phyloP scores from a whole-genome alignment of 2,113 vertebrate species.

The Xenopus borealis region DNA sequence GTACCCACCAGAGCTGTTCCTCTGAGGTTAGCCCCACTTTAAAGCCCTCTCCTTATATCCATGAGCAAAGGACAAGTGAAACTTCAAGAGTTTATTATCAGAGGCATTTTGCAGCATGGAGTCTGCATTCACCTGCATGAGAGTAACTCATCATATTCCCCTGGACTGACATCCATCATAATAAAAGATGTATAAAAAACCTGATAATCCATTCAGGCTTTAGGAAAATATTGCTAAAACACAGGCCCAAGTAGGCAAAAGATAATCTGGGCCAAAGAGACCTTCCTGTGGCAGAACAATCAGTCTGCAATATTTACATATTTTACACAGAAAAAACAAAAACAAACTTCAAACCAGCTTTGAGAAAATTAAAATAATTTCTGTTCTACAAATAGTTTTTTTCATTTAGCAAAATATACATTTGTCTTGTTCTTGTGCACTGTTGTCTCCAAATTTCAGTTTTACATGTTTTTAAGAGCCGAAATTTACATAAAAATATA shows the following conservation, averaged over 20 bases:
- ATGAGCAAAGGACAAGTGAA: background rate
- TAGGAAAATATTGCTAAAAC: slow-evolving; percentile 48
- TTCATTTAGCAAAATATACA: slow-evolving; percentile 90
- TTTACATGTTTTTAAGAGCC: slow-evolving; percentile 73
- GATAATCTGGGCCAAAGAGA: slow-evolving; percentile 23
- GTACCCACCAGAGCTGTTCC: background rate
- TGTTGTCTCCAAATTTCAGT: slow-evolving; percentile 60
- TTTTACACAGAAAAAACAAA: slow-evolving; percentile 43
- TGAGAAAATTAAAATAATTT: slow-evolving; percentile 75
- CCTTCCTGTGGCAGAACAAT: slow-evolving; percentile 33
- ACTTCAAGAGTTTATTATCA: slow-evolving; percentile 30
- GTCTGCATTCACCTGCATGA: slow-evolving; percentile 30
- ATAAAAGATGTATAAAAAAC: slow-evolving; percentile 41
- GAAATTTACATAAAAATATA: slow-evolving; percentile 81
- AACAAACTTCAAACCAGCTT: slow-evolving; percentile 70
- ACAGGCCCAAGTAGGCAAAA: slow-evolving; percentile 34
- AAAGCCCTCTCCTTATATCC: background rate
- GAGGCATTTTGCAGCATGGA: slow-evolving; percentile 9
- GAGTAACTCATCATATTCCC: slow-evolving; percentile 24
- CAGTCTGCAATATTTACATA: slow-evolving; percentile 50
- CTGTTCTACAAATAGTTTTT: slow-evolving; percentile 77
- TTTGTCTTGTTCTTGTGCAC: slow-evolving; percentile 72
- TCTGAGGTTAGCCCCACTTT: background rate
- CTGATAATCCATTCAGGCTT: slow-evolving; percentile 37
- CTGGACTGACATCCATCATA: slow-evolving; percentile 32